Evolutionary conservation across 1,140 invertebrate species (phyloP).

Genomic region (Heliothis subflexa): DNA sequence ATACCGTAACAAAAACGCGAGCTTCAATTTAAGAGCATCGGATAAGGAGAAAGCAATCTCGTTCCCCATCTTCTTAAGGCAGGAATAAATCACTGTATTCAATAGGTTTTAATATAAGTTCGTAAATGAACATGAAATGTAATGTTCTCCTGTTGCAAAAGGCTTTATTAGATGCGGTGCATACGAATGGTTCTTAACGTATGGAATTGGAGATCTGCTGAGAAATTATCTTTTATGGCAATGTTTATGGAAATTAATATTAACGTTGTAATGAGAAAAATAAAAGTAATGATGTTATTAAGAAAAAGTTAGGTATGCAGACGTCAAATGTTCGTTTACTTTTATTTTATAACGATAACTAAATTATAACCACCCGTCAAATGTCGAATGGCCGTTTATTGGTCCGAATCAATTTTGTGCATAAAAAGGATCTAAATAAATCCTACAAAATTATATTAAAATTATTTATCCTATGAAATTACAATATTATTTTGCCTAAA

Average conservation of each 20-base stretch:
- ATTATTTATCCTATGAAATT: too few species aligned
- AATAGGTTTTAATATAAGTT: constrained; percentile 43
- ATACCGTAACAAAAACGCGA: constrained; percentile 31
- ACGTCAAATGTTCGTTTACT: too few species aligned
- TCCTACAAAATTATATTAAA: too few species aligned
- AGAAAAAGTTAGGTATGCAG: too few species aligned
- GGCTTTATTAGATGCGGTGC: constrained; percentile 32
- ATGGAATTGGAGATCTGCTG: background rate
- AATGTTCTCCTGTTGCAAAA: background rate
- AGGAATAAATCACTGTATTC: constrained; percentile 49
- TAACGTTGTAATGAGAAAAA: too few species aligned
- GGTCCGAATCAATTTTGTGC: too few species aligned
- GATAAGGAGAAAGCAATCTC: constrained; percentile 39
- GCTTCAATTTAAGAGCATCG: constrained; percentile 20
- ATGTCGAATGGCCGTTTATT: too few species aligned
- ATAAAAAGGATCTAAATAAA: too few species aligned
- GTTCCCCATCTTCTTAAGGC: constrained; percentile 29
- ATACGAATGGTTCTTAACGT: constrained; percentile 41
- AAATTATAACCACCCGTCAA: too few species aligned
- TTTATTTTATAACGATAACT: too few species aligned
- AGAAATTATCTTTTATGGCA: background rate
- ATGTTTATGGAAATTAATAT: background rate
- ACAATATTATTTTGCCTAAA: too few species aligned
- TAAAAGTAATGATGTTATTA: too few species aligned
- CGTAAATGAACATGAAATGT: constrained; percentile 32